A percentile compares a stretch with the other conserved stretches of the same genome.
Conservation (phyloP, 2,113 vertebrate genomes). For the Vulpes lagopus region DNA sequence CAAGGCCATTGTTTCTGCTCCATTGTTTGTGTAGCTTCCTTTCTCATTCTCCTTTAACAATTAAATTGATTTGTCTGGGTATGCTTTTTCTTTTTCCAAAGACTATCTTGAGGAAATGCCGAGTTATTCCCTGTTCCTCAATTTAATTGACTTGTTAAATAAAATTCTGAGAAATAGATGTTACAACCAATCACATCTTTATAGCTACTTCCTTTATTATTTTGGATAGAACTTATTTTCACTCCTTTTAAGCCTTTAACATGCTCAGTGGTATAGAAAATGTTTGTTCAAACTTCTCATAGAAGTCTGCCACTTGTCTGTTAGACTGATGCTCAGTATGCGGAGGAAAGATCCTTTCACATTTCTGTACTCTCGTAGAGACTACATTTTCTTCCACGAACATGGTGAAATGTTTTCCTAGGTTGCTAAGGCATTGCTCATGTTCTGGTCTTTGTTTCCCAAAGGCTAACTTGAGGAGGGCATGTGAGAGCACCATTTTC, state of each 20-base stretch:
- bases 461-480: background rate
- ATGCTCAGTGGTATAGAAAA: background rate
- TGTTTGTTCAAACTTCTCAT: background rate
- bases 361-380: background rate
- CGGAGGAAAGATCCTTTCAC: background rate
- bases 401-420: background rate
- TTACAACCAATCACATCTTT: conserved; percentile 4
- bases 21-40: background rate
- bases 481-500: background rate
- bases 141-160: conserved; percentile 13
- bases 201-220: background rate
- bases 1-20: background rate
- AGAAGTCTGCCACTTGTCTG: background rate
- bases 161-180: conserved; percentile 37
- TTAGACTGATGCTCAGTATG: background rate
- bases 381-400: background rate
- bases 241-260: background rate
- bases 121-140: background rate
- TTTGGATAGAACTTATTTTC: background rate
- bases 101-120: background rate
- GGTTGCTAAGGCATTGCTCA: background rate
- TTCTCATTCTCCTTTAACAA: conserved; percentile 1
- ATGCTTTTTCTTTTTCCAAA: conserved; percentile 26
- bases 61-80: background rate
- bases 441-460: background rate